A percentile compares a stretch with the other conserved stretches of the same genome.
Evolutionary conservation across 1,140 invertebrate genomes (phyloP).

Genomic region (Sitophilus oryzae): DNA sequence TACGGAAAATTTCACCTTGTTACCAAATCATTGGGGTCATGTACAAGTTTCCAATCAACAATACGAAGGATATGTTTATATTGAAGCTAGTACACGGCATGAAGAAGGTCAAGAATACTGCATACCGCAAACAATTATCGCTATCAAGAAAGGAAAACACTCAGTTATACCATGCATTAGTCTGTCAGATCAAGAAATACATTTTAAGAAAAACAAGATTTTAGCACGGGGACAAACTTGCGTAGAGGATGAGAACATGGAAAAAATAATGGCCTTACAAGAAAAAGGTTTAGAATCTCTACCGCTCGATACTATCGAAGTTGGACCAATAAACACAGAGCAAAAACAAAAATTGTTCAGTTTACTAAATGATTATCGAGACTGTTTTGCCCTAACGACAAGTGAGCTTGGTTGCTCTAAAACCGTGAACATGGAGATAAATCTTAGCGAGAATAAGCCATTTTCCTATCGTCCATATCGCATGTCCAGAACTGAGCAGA

Average conservation of each 20-base stretch:
- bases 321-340: slow-evolving; percentile 6
- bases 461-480: slow-evolving; percentile 30
- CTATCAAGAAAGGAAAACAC: neutral
- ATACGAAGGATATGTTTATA: slow-evolving; percentile 8
- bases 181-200: slow-evolving; percentile 6
- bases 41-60: neutral
- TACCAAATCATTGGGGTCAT: slow-evolving; percentile 10
- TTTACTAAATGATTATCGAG: slow-evolving; percentile 18
- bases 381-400: slow-evolving; percentile 18
- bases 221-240: slow-evolving; percentile 6
- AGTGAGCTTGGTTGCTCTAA: slow-evolving; percentile 27
- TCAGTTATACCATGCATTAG: slow-evolving; percentile 6
- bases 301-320: neutral
- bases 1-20: neutral
- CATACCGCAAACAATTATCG: slow-evolving; percentile 31
- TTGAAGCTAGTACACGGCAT: slow-evolving; percentile 36
- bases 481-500: slow-evolving; percentile 26
- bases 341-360: slow-evolving; percentile 16
- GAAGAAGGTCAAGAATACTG: slow-evolving; percentile 37
- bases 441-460: slow-evolving; percentile 28
- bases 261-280: neutral
- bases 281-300: neutral
- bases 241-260: neutral
- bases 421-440: slow-evolving; percentile 29
- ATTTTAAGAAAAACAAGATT: slow-evolving; percentile 7